Percentiles rank a stretch among this genome's conserved stretches.
phyloP scores from a whole-genome alignment of 1,140 invertebrate genomes.

The Hestina assimilis region DNA sequence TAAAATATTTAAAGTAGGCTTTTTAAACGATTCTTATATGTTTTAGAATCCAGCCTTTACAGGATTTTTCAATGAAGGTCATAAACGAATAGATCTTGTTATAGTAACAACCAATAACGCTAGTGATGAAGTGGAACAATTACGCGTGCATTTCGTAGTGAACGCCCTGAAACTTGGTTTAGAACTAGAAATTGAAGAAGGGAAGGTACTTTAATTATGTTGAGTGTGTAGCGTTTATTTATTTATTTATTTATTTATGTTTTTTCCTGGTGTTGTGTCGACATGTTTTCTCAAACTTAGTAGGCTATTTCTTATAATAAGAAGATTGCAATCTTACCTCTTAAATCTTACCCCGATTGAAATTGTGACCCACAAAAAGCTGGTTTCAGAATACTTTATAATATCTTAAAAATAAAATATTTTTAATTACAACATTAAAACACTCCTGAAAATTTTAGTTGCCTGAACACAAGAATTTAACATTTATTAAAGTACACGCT shows the following conservation, averaged over 20 bases:
- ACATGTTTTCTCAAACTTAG: not conserved
- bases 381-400: no score
- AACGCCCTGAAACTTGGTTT: not conserved
- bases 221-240: no score
- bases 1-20: no score
- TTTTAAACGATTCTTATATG: not conserved
- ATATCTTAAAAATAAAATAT: not conserved
- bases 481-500: conserved; percentile 35
- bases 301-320: no score
- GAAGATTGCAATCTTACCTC: no score
- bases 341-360: no score
- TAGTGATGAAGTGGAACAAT: not conserved
- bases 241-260: no score
- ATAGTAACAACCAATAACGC: not conserved
- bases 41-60: conserved; percentile 4
- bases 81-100: conserved; percentile 11
- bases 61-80: conserved; percentile 2
- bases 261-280: not conserved
- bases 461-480: conserved; percentile 22
- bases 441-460: not conserved
- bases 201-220: no score
- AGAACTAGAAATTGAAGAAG: conserved; percentile 7
- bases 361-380: no score
- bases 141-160: not conserved
- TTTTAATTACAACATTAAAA: not conserved